Conservation (phyloP, 2,797 vertebrate species). For the Artibeus jamaicensis region DNA sequence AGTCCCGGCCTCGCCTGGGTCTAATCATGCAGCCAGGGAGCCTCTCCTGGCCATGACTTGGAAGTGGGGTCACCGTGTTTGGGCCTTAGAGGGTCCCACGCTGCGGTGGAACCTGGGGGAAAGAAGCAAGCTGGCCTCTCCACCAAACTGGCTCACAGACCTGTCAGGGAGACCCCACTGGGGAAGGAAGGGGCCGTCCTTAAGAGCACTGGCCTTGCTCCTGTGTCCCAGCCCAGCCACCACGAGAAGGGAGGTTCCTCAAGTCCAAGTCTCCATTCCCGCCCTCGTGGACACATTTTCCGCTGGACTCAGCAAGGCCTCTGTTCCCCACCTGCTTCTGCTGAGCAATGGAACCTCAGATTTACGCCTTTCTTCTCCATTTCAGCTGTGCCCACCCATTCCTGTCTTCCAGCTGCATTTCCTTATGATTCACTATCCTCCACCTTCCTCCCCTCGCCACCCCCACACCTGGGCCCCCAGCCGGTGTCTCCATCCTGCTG, state of each 20-base stretch:
- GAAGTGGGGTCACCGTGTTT: neutral
- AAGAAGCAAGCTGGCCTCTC: neutral
- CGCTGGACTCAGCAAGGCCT: rapidly evolving
- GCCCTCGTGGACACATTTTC: rapidly evolving
- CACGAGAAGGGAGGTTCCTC: neutral
- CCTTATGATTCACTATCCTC: neutral
- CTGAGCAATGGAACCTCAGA: neutral
- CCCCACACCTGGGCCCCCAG: neutral
- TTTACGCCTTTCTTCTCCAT: neutral
- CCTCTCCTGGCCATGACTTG: neutral
- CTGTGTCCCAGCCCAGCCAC: neutral
- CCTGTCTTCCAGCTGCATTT: neutral
- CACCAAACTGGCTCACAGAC: rapidly evolving
- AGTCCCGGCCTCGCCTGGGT: neutral
- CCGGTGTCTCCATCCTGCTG: neutral
- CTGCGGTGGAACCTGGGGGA: neutral
- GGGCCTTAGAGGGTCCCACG: neutral
- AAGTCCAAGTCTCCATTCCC: rapidly evolving
- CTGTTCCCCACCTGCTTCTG: neutral
- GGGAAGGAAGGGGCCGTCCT: neutral
- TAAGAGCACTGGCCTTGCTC: neutral
- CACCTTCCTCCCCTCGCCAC: rapidly evolving
- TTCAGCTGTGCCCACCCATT: neutral
- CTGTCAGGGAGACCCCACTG: rapidly evolving
- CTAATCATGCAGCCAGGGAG: rapidly evolving